These are phyloP conservation scores for Teleogryllus oceanicus DNA, from an alignment of 2,888 invertebrate species.

Conservation along the genomic window DNA sequence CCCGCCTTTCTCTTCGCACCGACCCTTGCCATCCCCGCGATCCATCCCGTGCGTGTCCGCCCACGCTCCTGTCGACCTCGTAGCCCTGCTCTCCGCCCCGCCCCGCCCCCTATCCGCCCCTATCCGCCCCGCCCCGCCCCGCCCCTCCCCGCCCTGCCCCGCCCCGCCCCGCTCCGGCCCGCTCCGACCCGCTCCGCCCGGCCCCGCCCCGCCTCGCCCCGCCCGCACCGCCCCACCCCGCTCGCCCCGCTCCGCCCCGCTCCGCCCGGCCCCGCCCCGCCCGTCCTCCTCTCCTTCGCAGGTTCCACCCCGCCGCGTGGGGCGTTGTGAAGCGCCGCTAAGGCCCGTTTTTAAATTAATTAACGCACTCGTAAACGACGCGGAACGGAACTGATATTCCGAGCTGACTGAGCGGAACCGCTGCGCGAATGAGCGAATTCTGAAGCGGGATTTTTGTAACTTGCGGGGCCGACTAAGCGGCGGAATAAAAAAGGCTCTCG, in stretches of 20 bases:
- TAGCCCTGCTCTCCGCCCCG: no score
- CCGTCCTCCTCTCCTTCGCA: no score
- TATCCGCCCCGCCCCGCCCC: no score
- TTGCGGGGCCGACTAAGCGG: not conserved
- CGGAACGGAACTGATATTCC: not conserved
- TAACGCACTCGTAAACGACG: not conserved
- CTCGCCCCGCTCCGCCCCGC: no score
- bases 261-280: no score
- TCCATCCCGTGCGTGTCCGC: no score
- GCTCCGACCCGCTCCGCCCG: no score
- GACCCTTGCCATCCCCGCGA: slow-evolving; percentile 31
- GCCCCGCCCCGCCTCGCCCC: no score
- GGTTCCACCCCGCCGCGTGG: slow-evolving; percentile 36
- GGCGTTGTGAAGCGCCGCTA: slow-evolving; percentile 28
- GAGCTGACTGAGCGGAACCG: slow-evolving; percentile 9
- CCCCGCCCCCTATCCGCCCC: not conserved
- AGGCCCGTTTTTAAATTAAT: slow-evolving; percentile 24
- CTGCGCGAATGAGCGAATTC: not conserved
- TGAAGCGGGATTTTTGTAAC: not conserved
- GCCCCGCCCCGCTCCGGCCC: no score
- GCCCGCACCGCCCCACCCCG: no score
- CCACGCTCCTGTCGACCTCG: no score
- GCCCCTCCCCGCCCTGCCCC: no score
- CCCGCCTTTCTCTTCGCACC: slow-evolving; percentile 34
- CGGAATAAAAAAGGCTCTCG: not conserved